A percentile compares a stretch with the other conserved stretches of the same genome.
phyloP scores from a whole-genome alignment of 2,888 invertebrate genomes.

The Encarsia formosa region DNA sequence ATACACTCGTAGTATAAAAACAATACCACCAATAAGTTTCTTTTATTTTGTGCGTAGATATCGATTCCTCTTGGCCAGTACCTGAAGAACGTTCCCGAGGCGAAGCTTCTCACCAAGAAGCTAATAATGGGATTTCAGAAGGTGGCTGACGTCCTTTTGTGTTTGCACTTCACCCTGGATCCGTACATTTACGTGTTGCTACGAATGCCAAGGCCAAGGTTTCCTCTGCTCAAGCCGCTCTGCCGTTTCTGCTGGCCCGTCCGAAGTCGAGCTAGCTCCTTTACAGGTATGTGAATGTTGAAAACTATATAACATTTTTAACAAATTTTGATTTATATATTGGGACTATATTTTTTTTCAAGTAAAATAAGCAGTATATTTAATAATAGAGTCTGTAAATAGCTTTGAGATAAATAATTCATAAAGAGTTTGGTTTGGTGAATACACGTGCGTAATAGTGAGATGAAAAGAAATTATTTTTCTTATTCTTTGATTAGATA shows the following conservation, averaged over 20 bases:
- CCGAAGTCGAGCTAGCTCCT: conserved; percentile 43
- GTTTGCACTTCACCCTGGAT: conserved; percentile 77
- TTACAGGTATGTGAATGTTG: conserved; percentile 41
- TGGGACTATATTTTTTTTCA: too few relatives aligned
- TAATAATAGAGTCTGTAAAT: too few relatives aligned
- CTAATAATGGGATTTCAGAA: conserved; percentile 52
- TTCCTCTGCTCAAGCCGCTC: conserved; percentile 43
- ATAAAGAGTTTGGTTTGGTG: too few relatives aligned
- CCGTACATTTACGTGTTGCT: conserved; percentile 79
- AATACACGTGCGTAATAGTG: too few relatives aligned
- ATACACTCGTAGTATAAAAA: too few relatives aligned
- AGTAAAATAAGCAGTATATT: too few relatives aligned
- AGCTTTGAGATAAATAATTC: too few relatives aligned
- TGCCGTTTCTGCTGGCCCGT: conserved; percentile 45
- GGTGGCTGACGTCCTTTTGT: conserved; percentile 70
- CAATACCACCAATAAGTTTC: neutral
- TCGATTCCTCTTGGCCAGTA: conserved; percentile 63
- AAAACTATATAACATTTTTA: too few relatives aligned
- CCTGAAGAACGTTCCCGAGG: conserved; percentile 32
- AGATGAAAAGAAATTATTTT: too few relatives aligned
- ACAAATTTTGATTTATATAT: too few relatives aligned
- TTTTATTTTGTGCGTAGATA: conserved; percentile 57
- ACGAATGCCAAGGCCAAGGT: conserved; percentile 50
- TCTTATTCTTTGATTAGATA: too few relatives aligned
- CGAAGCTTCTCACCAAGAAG: conserved; percentile 31